Conservation (phyloP, 1,140 invertebrate species). For the Caenorhabditis inopinata region DNA sequence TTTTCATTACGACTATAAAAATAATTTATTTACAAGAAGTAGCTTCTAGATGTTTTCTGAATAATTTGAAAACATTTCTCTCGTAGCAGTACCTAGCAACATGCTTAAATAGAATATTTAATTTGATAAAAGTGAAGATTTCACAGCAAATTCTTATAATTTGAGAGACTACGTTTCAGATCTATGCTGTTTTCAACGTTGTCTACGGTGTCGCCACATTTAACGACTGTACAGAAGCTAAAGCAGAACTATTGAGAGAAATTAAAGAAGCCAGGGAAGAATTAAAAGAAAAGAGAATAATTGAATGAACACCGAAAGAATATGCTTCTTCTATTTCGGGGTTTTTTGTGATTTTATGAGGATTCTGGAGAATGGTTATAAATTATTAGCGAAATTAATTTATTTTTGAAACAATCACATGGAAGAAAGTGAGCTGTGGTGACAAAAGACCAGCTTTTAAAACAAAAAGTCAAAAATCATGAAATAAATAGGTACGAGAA, state of each 20-base stretch:
- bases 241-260: conserved; percentile 41
- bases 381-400: background rate
- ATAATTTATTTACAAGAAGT: too few relatives aligned
- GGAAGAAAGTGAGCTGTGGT: background rate
- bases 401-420: background rate
- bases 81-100: too few relatives aligned
- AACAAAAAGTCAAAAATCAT: background rate
- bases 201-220: conserved; percentile 50
- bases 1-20: background rate
- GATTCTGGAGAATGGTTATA: background rate
- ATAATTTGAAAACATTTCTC: too few relatives aligned
- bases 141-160: background rate
- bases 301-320: background rate
- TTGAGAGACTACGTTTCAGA: conserved; percentile 13
- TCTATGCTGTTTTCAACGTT: conserved; percentile 43
- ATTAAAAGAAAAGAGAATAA: conserved; percentile 34
- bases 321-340: background rate
- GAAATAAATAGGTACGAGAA: background rate
- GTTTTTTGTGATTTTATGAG: conserved; percentile 18
- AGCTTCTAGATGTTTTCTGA: too few relatives aligned
- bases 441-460: background rate
- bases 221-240: conserved; percentile 46
- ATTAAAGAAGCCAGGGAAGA: conserved; percentile 47
- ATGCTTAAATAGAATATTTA: too few relatives aligned
- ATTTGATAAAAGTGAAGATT: too few relatives aligned